Percentiles rank a stretch among this genome's conserved stretches.
These are phyloP conservation scores for Nilaparvata lugens DNA, from an alignment of 1,140 invertebrate species.

Conservation along the genomic window DNA sequence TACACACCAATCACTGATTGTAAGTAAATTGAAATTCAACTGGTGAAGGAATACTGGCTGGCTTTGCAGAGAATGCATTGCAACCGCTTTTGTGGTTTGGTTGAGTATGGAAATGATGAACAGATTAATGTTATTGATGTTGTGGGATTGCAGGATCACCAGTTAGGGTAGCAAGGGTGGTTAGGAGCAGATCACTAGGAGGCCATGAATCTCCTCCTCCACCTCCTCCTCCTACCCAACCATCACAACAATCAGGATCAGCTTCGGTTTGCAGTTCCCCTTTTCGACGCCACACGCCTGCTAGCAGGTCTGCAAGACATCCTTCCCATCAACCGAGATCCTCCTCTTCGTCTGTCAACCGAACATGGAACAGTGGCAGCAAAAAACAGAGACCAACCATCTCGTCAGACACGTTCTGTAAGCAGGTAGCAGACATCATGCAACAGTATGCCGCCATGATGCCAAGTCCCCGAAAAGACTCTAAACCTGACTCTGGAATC, in stretches of 20 bases:
- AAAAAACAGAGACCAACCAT: slow-evolving; percentile 46
- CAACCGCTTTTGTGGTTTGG: too few species aligned
- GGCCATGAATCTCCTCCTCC: slow-evolving; percentile 29
- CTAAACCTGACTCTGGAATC: slow-evolving; percentile 37
- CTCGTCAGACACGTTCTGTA: slow-evolving; percentile 55
- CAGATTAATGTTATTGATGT: too few species aligned
- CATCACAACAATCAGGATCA: too few species aligned
- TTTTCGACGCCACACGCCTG: slow-evolving; percentile 19
- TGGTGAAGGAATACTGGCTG: too few species aligned
- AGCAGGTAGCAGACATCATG: slow-evolving; percentile 39
- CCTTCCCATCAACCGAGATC: slow-evolving; percentile 33
- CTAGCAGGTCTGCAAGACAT: slow-evolving; percentile 15
- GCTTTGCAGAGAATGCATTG: too few species aligned
- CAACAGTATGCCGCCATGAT: slow-evolving; percentile 33
- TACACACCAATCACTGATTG: too few species aligned
- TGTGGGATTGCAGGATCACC: slow-evolving; percentile 33
- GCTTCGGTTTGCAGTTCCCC: slow-evolving; percentile 5
- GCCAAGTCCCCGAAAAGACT: slow-evolving; percentile 44
- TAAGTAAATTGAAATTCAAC: too few species aligned
- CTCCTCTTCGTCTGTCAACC: slow-evolving; percentile 38
- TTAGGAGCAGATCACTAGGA: slow-evolving; percentile 24
- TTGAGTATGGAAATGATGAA: too few species aligned
- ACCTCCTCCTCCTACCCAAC: slow-evolving; percentile 18
- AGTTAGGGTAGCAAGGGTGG: slow-evolving; percentile 32
- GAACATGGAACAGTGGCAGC: slow-evolving; percentile 52